These are phyloP conservation scores for Druon quercuslanigerum DNA, from an alignment of 1,140 invertebrate genomes.

Conservation along the genomic window DNA sequence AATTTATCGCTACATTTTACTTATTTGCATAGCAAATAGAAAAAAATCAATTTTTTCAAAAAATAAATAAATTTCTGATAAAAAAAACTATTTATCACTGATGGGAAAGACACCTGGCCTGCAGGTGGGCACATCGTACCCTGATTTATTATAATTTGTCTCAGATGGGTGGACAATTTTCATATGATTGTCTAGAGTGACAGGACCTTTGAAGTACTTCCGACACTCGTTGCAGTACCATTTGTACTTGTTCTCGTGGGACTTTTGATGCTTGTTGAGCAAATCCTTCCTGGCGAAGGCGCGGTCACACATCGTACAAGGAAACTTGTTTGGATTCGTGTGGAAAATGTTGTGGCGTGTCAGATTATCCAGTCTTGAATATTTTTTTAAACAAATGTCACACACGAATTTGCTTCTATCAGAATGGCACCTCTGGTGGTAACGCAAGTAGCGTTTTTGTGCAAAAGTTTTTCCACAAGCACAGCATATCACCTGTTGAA, in stretches of 20 bases:
- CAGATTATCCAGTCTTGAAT: constrained; percentile 68
- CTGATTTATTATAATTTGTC: constrained; percentile 9
- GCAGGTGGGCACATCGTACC: background rate
- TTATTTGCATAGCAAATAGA: too few relatives aligned
- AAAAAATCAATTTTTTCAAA: background rate
- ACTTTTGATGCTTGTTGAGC: constrained; percentile 67
- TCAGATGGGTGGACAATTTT: constrained; percentile 47
- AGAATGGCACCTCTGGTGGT: constrained; percentile 65
- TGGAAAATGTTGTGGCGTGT: constrained; percentile 68
- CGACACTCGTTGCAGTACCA: constrained; percentile 61
- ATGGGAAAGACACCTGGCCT: background rate
- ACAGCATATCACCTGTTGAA: constrained; percentile 60
- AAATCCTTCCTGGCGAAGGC: constrained; percentile 68
- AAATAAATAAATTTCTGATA: background rate
- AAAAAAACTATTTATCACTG: background rate
- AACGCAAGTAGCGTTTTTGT: constrained; percentile 64
- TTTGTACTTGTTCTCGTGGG: constrained; percentile 63
- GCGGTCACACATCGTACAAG: constrained; percentile 64
- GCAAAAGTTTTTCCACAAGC: constrained; percentile 66
- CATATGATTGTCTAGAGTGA: constrained; percentile 60
- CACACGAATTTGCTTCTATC: constrained; percentile 66
- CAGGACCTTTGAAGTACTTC: constrained; percentile 63
- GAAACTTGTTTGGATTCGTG: constrained; percentile 69
- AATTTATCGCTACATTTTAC: too few relatives aligned
- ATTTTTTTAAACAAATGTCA: constrained; percentile 65